Percentiles rank a stretch among this genome's conserved stretches.
Conservation (phyloP, 2,888 invertebrate species). For the Danaus chrysippus region DNA sequence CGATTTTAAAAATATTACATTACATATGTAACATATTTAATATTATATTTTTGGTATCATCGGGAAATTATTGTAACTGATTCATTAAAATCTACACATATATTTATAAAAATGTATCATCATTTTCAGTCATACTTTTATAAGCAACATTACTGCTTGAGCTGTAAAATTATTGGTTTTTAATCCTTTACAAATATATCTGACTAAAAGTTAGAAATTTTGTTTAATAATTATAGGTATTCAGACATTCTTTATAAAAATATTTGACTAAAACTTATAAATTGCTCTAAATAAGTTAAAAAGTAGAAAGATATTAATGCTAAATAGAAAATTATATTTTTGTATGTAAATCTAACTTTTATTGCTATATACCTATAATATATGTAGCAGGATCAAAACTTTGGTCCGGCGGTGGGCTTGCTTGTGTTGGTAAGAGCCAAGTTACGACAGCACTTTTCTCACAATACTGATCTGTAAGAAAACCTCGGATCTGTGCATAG, state of each 20-base stretch:
- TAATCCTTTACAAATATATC: too few relatives aligned
- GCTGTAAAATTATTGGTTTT: too few relatives aligned
- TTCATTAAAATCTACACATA: background rate
- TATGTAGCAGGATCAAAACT: constrained; percentile 94
- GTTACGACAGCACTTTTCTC: constrained; percentile 95
- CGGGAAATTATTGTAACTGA: background rate
- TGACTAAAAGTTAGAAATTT: too few relatives aligned
- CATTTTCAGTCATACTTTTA: too few relatives aligned
- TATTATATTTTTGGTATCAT: background rate
- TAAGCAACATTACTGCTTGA: too few relatives aligned
- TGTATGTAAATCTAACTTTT: background rate
- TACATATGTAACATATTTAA: too few relatives aligned
- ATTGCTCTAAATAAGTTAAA: background rate
- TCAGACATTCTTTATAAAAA: too few relatives aligned
- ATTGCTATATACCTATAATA: constrained; percentile 82
- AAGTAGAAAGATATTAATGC: constrained; percentile 15
- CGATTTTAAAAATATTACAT: too few relatives aligned
- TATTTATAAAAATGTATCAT: too few relatives aligned
- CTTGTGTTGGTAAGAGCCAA: constrained; percentile 93
- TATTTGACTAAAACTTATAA: constrained; percentile 26
- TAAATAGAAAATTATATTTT: background rate
- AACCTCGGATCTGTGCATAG: constrained; percentile 94
- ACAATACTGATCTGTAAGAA: constrained; percentile 94
- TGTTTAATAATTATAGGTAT: too few relatives aligned
- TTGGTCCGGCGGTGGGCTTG: constrained; percentile 86